Evolutionary conservation across 2,113 vertebrate species (phyloP).

Genomic region (Muntiacus muntjak): DNA sequence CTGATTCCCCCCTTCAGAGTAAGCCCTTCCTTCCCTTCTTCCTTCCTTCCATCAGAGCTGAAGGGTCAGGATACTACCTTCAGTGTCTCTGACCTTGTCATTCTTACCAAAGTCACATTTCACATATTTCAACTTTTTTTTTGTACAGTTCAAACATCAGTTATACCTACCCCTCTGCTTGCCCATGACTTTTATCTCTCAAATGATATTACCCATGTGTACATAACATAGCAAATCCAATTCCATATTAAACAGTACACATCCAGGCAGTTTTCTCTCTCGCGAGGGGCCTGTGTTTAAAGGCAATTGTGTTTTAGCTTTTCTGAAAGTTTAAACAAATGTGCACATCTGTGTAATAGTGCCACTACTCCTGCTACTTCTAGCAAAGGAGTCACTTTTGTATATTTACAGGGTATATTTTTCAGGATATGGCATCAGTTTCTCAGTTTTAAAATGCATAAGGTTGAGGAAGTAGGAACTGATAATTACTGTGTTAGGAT

Average conservation of each 20-base stretch:
- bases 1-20: background rate
- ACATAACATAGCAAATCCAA: slow-evolving; percentile 33
- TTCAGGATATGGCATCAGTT: background rate
- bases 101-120: background rate
- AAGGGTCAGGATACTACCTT: background rate
- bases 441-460: slow-evolving; percentile 29
- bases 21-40: background rate
- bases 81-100: slow-evolving; percentile 31
- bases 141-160: slow-evolving; percentile 10
- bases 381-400: background rate
- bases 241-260: background rate
- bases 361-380: background rate
- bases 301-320: background rate
- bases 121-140: slow-evolving; percentile 37
- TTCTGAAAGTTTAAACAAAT: background rate
- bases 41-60: background rate
- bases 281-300: background rate
- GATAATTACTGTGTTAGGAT: slow-evolving; percentile 45
- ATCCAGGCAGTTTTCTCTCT: background rate
- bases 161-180: slow-evolving; percentile 41
- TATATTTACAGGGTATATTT: background rate
- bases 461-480: slow-evolving; percentile 31
- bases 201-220: background rate
- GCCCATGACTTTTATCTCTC: slow-evolving; percentile 5
- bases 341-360: background rate